Base-by-base conservation (phyloP, 2,888 invertebrate species). In the Pollenia labialis region DNA sequence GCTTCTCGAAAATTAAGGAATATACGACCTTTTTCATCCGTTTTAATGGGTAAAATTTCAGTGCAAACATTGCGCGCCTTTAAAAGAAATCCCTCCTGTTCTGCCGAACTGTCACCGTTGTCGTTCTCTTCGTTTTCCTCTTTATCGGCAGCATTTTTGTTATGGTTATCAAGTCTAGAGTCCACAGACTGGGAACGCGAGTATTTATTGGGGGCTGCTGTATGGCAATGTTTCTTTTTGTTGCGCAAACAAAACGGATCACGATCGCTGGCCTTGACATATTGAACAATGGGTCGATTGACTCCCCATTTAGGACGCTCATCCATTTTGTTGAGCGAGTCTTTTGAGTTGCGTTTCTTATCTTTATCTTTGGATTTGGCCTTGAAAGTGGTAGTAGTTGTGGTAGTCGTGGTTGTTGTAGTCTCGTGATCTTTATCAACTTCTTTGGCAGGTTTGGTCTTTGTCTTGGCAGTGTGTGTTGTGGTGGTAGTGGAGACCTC, bases 221-320 rank as follows among this genome's bases (percentile, higher is more conserved):
- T 95, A 94, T 75, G 87, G 2, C 86, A 86, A 7, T 90, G 88
- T 80, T 89, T 90, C 91, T 96, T 95, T 92, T 96, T 96, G 85
- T 95, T 95, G 16, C 93, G 90, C 85, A 93, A 88, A 90, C 97
- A 97, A 92, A 97, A 95, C 0, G 97, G 97, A 94, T 98, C 98
- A 90, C 97, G 97, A 92, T 98, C 98, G 90, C 97, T 97, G 93
- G 98, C 97, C 91, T 97, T 97, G 85, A 97, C 95, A 91, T 97
- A 98, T 90, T 97, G 96, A 11, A 96, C 96, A 40, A 96, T 96
- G 7, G 97, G 97, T 88, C 96, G 94, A 90, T 96, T 96, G 2
- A 95, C 96, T 58, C 96, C 95, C 97, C 97, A 96, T 93, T 97
- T 95, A 12, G 96, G 95, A 81, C 97, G 94, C 92, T 95, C 95